These are phyloP conservation scores for Xylota sylvarum DNA, from an alignment of 2,888 invertebrate species.

Conservation along the genomic window DNA sequence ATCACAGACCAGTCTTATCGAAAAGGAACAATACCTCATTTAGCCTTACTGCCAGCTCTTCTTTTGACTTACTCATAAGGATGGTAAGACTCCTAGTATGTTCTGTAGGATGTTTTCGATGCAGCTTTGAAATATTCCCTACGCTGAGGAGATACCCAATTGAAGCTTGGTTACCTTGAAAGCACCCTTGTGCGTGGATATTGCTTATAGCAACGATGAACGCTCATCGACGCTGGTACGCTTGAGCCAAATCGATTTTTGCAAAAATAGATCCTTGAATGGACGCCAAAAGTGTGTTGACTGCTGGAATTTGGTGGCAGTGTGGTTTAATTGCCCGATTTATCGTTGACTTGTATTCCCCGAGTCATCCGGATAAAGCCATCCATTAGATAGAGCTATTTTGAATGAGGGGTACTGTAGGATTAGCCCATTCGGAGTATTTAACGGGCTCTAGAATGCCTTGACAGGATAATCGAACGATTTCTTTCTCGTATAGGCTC, in stretches of 20 bases:
- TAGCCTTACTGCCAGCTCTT: constrained; percentile 15
- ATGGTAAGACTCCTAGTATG: constrained; percentile 29
- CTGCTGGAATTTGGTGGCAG: no score
- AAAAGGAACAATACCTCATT: constrained; percentile 17
- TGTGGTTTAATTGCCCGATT: no score
- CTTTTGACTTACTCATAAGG: constrained; percentile 34
- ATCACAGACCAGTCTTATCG: constrained; percentile 22
- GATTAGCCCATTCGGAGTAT: no score
- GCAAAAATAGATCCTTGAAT: constrained; percentile 80
- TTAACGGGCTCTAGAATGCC: no score
- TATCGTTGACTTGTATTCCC: no score
- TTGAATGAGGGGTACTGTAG: no score
- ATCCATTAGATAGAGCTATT: no score
- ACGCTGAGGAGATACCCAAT: constrained; percentile 77
- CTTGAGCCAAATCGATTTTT: no score
- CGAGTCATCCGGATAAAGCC: no score
- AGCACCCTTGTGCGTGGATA: constrained; percentile 80
- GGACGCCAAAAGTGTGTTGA: no score
- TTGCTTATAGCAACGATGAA: constrained; percentile 80
- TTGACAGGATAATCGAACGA: no score
- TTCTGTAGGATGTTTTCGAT: constrained; percentile 61
- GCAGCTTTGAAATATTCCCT: constrained; percentile 41
- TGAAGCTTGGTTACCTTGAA: constrained; percentile 79
- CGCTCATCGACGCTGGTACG: constrained; percentile 81
- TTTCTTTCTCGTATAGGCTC: no score